These are phyloP conservation scores for Corythornis vintsioides DNA, from an alignment of 2,113 vertebrate species.

Conservation along the genomic window DNA sequence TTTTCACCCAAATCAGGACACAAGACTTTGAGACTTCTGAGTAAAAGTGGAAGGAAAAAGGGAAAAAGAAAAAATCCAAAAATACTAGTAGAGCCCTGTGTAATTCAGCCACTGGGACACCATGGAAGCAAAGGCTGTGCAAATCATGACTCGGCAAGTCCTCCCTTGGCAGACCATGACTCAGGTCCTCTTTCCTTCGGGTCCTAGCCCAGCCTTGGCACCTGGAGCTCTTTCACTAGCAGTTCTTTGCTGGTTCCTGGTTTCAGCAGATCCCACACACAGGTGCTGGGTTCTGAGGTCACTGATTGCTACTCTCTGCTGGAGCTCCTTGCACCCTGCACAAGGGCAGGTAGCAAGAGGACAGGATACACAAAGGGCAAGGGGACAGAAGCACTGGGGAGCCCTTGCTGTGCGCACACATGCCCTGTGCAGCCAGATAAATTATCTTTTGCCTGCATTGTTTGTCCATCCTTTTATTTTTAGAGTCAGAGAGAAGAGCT, in stretches of 20 bases:
- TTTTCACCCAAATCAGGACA: no score
- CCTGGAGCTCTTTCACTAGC: no score
- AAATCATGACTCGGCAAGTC: not conserved
- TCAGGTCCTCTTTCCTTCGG: not conserved
- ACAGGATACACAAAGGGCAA: no score
- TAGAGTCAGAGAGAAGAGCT: not conserved
- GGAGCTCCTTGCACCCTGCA: no score
- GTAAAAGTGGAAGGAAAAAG: not conserved
- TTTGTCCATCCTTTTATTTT: not conserved
- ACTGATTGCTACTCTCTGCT: not conserved
- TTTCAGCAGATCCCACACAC: no score
- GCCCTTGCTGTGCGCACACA: accelerated
- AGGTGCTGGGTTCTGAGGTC: no score
- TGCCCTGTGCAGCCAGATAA: no score
- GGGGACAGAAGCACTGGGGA: not conserved
- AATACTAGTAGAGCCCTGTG: no score
- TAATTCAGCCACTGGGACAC: no score
- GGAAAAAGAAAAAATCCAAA: not conserved
- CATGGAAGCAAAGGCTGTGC: not conserved
- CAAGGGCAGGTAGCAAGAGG: no score
- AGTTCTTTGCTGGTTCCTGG: no score
- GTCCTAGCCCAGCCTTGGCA: not conserved
- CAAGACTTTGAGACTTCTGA: not conserved
- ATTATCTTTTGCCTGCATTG: not conserved
- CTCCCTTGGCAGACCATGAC: not conserved